Base-by-base conservation (phyloP, 2,888 invertebrate genomes). In the Endotricha flammealis region DNA sequence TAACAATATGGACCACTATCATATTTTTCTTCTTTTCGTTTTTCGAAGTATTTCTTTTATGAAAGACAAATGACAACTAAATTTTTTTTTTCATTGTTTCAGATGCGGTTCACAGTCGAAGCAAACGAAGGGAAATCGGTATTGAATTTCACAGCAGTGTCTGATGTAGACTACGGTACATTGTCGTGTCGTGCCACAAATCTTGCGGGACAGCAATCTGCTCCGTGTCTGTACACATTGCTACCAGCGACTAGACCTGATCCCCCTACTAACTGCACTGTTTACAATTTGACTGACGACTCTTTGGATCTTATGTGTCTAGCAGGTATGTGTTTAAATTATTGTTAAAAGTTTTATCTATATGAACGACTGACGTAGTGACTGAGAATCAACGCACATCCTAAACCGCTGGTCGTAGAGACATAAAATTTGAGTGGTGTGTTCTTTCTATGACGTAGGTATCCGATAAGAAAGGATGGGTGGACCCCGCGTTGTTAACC, bases 161-260 rank as follows among this genome's bases (percentile, higher is more conserved):
- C 91, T 2, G 93, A 93, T 62, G 87, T 91, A 52, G 94, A 94
- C 71, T 94, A 94, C 61, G 94, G 94, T n/a, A 91, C 92, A 4
- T 85, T 93, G 24, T 88, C 92, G 48, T 95, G 94, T 70, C 91
- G 92, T 75, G 94, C 93, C 0, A 90, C 88, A 38, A 94, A 94
- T 70, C 70, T 88, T 3, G 92, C 92, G 0, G 94, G 94, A 1
- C 89, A 90, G 42, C 94, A 94, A 69, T 74, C 82, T 32, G 88
- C 90, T 41, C 93, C 94, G 6, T 94, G 94, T 75, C 87, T 92
- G 29, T 93, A 92, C 76, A 92, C 92, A 39, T 87, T 94, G 42
- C 89, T 93, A 51, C 91, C 93, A 0, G 93, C 93, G 57, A 94
- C 93, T 2, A 90, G 91, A 53, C 95, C 95, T 0, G 93, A 94